phyloP scores from a whole-genome alignment of 2,888 invertebrate species.

The Chloroclystis v-ata region DNA sequence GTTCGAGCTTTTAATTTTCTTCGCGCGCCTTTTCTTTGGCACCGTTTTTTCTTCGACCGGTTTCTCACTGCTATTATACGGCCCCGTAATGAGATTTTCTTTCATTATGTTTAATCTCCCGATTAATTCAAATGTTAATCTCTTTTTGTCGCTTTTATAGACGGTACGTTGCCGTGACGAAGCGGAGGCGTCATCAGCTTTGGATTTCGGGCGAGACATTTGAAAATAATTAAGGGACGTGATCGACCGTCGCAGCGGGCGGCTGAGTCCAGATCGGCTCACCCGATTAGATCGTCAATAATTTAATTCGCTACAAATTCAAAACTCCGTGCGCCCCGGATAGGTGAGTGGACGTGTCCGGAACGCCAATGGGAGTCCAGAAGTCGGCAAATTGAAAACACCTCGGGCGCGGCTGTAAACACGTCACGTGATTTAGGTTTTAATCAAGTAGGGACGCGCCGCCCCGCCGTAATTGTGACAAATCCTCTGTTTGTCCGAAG shows the following conservation, averaged over 20 bases:
- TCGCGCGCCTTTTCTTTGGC: constrained; percentile 70
- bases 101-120: constrained; percentile 79
- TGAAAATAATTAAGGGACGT: constrained; percentile 73
- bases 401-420: constrained; percentile 77
- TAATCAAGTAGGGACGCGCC: constrained; percentile 77
- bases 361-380: constrained; percentile 72
- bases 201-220: constrained; percentile 60
- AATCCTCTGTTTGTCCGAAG: constrained; percentile 78
- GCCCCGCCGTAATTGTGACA: constrained; percentile 76
- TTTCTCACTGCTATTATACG: constrained; percentile 76
- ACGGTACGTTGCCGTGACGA: constrained; percentile 57
- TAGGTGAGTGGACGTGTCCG: constrained; percentile 73
- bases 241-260: constrained; percentile 40
- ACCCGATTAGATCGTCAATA: constrained; percentile 73
- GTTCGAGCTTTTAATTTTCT: constrained; percentile 76
- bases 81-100: constrained; percentile 76
- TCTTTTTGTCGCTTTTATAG: constrained; percentile 66
- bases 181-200: constrained; percentile 50
- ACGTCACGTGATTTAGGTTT: constrained; percentile 79
- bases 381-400: constrained; percentile 77
- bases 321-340: constrained; percentile 68
- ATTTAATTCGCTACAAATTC: constrained; percentile 77
- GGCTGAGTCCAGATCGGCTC: constrained; percentile 48
- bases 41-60: constrained; percentile 55
- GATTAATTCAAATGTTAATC: constrained; percentile 79